Evolutionary conservation across 2,113 vertebrate genomes (phyloP).

Genomic region (Ariopsis seemanni): DNA sequence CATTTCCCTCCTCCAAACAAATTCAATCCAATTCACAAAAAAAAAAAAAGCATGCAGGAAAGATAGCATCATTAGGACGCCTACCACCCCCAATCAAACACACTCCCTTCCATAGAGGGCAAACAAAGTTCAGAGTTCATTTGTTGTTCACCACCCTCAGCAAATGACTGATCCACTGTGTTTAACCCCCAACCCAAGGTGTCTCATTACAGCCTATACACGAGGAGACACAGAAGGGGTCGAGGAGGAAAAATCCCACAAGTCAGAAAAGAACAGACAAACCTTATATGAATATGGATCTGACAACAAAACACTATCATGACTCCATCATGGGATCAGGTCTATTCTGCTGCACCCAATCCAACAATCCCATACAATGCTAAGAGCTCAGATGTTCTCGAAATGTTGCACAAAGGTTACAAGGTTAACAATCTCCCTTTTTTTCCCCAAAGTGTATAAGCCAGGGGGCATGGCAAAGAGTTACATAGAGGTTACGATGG

Average conservation of each 20-base stretch:
- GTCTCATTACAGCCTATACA: slow-evolving; percentile 53
- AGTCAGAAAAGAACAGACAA: slow-evolving; percentile 11
- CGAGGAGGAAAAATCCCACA: slow-evolving; percentile 23
- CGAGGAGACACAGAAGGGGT: slow-evolving; percentile 28
- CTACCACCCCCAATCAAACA: slow-evolving; percentile 44
- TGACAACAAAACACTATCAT: slow-evolving; percentile 2
- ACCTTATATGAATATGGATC: slow-evolving; percentile 43
- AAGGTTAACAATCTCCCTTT: slow-evolving; percentile 19
- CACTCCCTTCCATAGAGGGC: slow-evolving; percentile 49
- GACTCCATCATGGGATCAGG: slow-evolving; percentile 18
- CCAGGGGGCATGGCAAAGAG: background rate
- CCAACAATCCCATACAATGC: slow-evolving; percentile 7
- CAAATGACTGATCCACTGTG: slow-evolving; percentile 55
- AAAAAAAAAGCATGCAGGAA: slow-evolving; percentile 48
- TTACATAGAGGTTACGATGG: background rate
- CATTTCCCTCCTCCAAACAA: slow-evolving; percentile 50
- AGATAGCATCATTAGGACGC: slow-evolving; percentile 57
- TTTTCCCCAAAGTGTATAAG: background rate
- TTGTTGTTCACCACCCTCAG: slow-evolving; percentile 54
- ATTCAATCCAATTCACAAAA: slow-evolving; percentile 49
- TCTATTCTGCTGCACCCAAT: slow-evolving; percentile 10
- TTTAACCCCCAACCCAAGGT: slow-evolving; percentile 56
- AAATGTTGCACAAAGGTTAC: slow-evolving; percentile 7
- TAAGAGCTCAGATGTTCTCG: background rate
- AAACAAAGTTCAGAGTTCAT: slow-evolving; percentile 64